These are phyloP conservation scores for Pyrocephalus nanus DNA, from an alignment of 2,797 vertebrate species.

Conservation along the genomic window DNA sequence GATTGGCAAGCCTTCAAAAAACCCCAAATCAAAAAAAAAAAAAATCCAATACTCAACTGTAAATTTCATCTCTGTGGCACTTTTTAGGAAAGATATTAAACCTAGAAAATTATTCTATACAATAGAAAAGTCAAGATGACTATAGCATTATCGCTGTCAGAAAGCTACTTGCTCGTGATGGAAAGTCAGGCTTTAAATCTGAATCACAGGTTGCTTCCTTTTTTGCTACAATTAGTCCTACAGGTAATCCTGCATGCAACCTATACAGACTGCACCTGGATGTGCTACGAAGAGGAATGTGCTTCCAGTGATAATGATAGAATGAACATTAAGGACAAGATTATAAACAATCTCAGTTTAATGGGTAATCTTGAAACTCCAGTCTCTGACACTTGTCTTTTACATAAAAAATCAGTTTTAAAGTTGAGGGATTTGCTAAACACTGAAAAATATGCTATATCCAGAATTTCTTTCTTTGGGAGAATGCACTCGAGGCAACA, in stretches of 20 bases:
- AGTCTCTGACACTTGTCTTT: background rate
- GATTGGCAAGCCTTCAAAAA: background rate
- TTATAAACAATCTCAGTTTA: conserved; percentile 39
- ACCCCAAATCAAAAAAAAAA: background rate
- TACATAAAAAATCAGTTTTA: conserved; percentile 24
- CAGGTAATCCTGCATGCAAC: background rate
- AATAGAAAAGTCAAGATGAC: background rate
- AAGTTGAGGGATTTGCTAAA: background rate
- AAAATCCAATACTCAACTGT: background rate
- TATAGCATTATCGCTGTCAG: background rate
- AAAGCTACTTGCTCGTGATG: background rate
- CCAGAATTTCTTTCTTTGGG: background rate
- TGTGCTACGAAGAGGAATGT: background rate
- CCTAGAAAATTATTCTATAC: background rate
- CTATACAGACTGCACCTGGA: background rate
- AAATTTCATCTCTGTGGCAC: background rate
- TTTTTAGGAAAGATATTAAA: background rate
- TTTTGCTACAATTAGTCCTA: background rate
- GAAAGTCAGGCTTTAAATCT: background rate
- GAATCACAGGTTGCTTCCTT: background rate
- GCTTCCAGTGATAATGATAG: background rate
- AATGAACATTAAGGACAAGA: background rate
- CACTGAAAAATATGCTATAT: background rate
- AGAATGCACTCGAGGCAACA: background rate
- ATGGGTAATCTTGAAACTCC: conserved; percentile 38